Base-by-base conservation (phyloP, 2,888 invertebrate species). In the Apamea sordens region DNA sequence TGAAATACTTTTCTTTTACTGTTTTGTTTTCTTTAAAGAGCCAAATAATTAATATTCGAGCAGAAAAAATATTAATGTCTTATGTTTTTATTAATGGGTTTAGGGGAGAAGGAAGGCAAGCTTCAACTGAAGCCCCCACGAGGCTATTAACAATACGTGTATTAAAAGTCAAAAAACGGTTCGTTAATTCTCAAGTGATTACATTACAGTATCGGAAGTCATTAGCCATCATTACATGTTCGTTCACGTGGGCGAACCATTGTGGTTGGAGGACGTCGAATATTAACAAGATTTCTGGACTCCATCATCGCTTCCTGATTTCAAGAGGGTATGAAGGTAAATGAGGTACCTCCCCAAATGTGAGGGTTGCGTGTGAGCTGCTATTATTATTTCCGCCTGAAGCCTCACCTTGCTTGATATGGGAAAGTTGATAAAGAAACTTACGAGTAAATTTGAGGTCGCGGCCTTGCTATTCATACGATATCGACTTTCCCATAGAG, bases 401-500 rank as follows among this genome's bases (percentile, higher is more conserved):
- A 90, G 91, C 92, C 93, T 95, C 94, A 93, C 95, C 94, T 95
- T 93, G 93, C 91, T 89, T 88, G 92, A 92, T 93, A 93, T 90
- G 91, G 90, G 90, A 90, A 93, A 92, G 92, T 92, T 93, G 92
- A 93, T 93, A 92, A 88, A 90, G 92, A 92, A 92, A 92, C 90
- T 91, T 91, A 89, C 89, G 87, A 90, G 92, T 91, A 91, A 92
- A 92, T 93, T 93, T 92, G 89, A 93, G 92, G 93, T 89, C 91
- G 80, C 73, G 89, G 80, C 90, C 91, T 90, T 91, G 91, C 88
- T 84, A 85, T 90, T 88, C 85, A 83, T 86, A 85, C 77, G 73
- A 72, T 86, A 90, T 90, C 83, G 88, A 89, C 87, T 89, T 88
- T 83, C 67, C 71, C 73, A 83, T 83, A 82, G 76, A 81, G 73